These are phyloP conservation scores for Notarius quadriscutis DNA, from an alignment of 2,113 vertebrate species.

Conservation along the genomic window DNA sequence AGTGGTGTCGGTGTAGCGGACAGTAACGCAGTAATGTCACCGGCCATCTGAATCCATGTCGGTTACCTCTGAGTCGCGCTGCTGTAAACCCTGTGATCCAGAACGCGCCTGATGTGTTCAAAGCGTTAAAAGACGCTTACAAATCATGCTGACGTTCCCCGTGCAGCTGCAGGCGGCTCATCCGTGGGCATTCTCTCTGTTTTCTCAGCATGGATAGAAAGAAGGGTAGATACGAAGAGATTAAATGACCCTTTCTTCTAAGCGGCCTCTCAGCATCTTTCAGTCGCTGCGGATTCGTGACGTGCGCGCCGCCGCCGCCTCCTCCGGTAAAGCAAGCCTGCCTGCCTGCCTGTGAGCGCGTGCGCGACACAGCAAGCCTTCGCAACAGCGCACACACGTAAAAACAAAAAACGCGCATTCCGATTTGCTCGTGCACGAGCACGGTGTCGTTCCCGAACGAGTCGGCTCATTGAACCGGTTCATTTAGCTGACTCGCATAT, in stretches of 20 bases:
- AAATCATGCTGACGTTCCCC: conserved; percentile 52
- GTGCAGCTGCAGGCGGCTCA: conserved; percentile 52
- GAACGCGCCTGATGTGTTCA: conserved; percentile 74
- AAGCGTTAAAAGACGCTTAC: conserved; percentile 51
- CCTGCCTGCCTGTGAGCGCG: conserved; percentile 65
- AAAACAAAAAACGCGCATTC: conserved; percentile 48
- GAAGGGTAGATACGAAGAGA: background rate
- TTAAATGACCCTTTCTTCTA: conserved; percentile 59
- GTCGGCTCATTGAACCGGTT: background rate
- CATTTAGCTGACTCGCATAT: background rate
- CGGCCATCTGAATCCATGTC: conserved; percentile 46
- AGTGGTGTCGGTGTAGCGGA: conserved; percentile 8
- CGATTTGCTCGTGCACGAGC: conserved; percentile 40
- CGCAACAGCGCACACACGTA: conserved; percentile 69
- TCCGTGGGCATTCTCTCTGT: conserved; percentile 20
- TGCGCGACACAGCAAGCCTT: conserved; percentile 67
- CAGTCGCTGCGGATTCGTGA: conserved; percentile 75
- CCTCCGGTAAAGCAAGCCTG: conserved; percentile 46
- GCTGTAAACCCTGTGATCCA: conserved; percentile 59
- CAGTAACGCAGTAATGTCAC: conserved; percentile 22
- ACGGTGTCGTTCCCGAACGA: background rate
- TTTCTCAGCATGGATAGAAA: conserved; percentile 1
- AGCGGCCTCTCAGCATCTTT: conserved; percentile 76
- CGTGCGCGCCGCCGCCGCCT: conserved; percentile 56
- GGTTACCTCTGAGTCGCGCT: conserved; percentile 60